These are phyloP conservation scores for Balaenoptera acutorostrata DNA, from an alignment of 2,113 vertebrate genomes.

Conservation along the genomic window DNA sequence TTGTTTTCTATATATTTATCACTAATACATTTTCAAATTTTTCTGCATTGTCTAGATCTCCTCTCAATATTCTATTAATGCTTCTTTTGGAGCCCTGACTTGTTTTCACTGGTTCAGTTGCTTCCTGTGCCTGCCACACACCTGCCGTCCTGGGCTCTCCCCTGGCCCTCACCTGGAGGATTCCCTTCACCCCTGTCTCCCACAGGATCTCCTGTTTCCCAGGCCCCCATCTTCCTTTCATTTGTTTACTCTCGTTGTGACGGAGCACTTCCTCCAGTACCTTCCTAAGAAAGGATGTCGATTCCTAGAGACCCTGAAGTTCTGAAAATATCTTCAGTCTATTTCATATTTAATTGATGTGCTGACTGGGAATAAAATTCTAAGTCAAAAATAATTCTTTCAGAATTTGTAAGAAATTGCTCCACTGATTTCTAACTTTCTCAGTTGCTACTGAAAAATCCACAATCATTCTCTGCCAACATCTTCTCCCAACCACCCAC, in stretches of 20 bases:
- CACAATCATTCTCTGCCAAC: not conserved
- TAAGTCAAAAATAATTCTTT: not conserved
- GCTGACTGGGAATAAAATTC: not conserved
- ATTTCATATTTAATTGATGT: not conserved
- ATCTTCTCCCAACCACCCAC: not conserved
- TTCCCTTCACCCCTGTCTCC: not conserved
- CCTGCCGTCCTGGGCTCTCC: not conserved
- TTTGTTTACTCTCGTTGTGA: not conserved
- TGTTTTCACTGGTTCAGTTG: too few relatives aligned
- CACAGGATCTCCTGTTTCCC: not conserved
- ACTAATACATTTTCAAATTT: not conserved
- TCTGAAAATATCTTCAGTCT: not conserved
- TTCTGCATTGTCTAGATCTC: not conserved
- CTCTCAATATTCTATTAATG: not conserved
- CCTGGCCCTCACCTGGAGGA: not conserved
- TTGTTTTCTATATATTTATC: not conserved
- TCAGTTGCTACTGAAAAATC: not conserved
- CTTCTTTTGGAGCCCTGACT: not conserved
- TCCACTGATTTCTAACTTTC: not conserved
- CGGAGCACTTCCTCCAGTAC: not conserved
- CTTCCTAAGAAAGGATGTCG: not conserved
- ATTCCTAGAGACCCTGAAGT: not conserved
- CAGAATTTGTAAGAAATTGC: not conserved
- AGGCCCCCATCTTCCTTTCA: not conserved
- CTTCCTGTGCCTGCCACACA: not conserved